Evolutionary conservation across 2,113 vertebrate species (phyloP).

Genomic region (Accipiter virgatus): DNA sequence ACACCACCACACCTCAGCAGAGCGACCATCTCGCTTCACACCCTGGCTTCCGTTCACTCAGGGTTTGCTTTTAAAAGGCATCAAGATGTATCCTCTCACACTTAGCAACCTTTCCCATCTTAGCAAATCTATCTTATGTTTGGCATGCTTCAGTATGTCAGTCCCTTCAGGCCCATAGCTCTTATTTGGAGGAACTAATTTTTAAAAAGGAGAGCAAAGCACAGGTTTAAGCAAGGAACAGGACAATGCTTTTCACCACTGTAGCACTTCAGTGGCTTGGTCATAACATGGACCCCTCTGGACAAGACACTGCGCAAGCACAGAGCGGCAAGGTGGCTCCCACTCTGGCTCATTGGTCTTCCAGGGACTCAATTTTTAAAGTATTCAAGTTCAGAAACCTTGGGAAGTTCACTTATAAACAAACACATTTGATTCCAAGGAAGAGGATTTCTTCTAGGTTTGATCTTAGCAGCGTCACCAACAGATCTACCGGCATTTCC

Average conservation of each 20-base stretch:
- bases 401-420: not conserved
- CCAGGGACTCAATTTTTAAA: not conserved
- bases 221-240: not conserved
- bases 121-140: not conserved
- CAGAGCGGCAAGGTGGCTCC: not conserved
- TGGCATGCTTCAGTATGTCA: not conserved
- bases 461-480: not conserved
- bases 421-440: not conserved
- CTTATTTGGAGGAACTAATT: not conserved
- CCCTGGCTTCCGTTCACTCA: not conserved
- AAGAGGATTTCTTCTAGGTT: not conserved
- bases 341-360: not conserved
- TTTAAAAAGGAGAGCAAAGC: not conserved
- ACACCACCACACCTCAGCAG: not conserved
- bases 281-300: not conserved
- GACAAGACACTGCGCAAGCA: not conserved
- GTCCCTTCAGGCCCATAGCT: not conserved
- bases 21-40: not conserved
- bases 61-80: not conserved
- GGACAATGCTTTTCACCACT: not conserved
- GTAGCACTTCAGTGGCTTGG: not conserved
- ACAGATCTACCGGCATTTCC: not conserved
- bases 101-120: not conserved
- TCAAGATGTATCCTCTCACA: not conserved
- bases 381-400: not conserved